phyloP scores from a whole-genome alignment of 1,140 invertebrate genomes.

The Trichoplusia ni region DNA sequence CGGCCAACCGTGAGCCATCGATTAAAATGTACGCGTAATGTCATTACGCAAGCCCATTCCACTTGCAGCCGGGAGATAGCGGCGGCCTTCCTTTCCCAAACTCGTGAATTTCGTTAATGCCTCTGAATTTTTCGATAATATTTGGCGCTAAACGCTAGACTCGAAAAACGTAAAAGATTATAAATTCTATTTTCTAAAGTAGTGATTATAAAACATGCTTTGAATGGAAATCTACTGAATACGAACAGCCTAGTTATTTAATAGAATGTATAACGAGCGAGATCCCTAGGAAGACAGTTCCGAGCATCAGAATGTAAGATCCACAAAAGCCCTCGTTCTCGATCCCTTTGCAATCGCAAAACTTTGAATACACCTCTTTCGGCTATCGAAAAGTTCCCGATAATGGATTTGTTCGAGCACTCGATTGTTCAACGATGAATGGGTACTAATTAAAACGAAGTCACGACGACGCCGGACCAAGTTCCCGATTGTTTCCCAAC shows the following conservation, averaged over 20 bases:
- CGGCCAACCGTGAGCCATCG: slow-evolving; percentile 55
- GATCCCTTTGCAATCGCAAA: slow-evolving; percentile 60
- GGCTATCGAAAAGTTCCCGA: slow-evolving; percentile 76
- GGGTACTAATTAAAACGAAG: slow-evolving; percentile 80
- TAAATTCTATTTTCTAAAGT: slow-evolving; percentile 11
- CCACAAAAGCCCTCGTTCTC: slow-evolving; percentile 48
- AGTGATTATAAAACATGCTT: slow-evolving; percentile 18
- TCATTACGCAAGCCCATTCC: slow-evolving; percentile 48
- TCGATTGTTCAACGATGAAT: slow-evolving; percentile 79
- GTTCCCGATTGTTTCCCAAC: slow-evolving; percentile 74
- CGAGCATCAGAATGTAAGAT: slow-evolving; percentile 38
- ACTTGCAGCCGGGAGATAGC: slow-evolving; percentile 39
- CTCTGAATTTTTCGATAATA: slow-evolving; percentile 42
- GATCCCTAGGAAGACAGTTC: slow-evolving; percentile 41
- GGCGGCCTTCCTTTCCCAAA: slow-evolving; percentile 34
- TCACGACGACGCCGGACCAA: slow-evolving; percentile 70
- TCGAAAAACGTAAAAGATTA: slow-evolving; percentile 30
- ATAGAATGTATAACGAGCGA: slow-evolving; percentile 17
- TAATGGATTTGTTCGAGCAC: slow-evolving; percentile 77
- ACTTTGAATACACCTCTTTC: slow-evolving; percentile 75
- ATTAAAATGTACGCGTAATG: slow-evolving; percentile 68
- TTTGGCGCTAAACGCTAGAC: slow-evolving; percentile 34
- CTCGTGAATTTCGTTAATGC: slow-evolving; percentile 41
- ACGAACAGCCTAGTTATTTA: slow-evolving; percentile 12
- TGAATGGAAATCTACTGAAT: slow-evolving; percentile 16